These are phyloP conservation scores for Ormyrus thymus DNA, from an alignment of 2,888 invertebrate genomes.

Conservation along the genomic window DNA sequence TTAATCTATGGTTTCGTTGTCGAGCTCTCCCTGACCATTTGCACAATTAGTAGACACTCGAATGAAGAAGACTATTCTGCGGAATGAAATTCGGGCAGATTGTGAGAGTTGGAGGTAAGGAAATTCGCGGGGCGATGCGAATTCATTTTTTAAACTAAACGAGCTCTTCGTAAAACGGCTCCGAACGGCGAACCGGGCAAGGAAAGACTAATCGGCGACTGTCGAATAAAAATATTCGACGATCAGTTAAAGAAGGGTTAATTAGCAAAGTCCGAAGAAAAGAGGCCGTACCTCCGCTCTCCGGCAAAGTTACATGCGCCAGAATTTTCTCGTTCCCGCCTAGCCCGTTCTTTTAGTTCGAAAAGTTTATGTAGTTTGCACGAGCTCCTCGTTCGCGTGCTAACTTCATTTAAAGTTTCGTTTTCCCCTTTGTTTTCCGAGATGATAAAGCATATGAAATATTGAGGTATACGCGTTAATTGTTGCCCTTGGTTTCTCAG, in stretches of 20 bases:
- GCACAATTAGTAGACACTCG: too few relatives aligned
- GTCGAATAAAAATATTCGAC: constrained; percentile 54
- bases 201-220: constrained; percentile 55
- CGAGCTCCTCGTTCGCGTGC: constrained; percentile 36
- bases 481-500: constrained; percentile 16
- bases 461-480: constrained; percentile 42
- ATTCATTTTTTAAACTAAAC: not conserved
- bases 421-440: constrained; percentile 41
- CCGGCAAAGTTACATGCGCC: constrained; percentile 33
- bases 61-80: too few relatives aligned
- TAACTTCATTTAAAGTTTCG: constrained; percentile 52
- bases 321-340: constrained; percentile 34
- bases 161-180: constrained; percentile 15
- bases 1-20: too few relatives aligned
- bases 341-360: constrained; percentile 36
- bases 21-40: too few relatives aligned
- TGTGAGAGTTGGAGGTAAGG: too few relatives aligned
- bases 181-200: constrained; percentile 8
- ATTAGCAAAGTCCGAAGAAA: constrained; percentile 57
- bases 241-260: constrained; percentile 44
- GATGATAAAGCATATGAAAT: constrained; percentile 42
- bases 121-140: too few relatives aligned
- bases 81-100: too few relatives aligned
- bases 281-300: constrained; percentile 38
- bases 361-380: constrained; percentile 52